A percentile compares a stretch with the other conserved stretches of the same genome.
Evolutionary conservation across 1,140 invertebrate genomes (phyloP).

Genomic region (Drosophila athabasca): DNA sequence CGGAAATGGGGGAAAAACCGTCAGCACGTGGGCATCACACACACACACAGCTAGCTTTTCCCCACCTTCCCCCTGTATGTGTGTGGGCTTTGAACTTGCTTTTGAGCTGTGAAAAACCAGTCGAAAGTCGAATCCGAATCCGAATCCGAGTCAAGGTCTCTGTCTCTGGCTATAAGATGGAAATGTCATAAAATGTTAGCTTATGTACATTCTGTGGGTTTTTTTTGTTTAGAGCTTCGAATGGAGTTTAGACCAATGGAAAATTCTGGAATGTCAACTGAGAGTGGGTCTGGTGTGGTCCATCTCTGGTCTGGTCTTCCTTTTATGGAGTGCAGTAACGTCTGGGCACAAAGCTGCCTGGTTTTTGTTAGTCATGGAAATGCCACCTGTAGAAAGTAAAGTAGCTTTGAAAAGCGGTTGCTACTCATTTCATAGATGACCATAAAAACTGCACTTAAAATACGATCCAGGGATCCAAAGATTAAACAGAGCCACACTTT

Average conservation of each 20-base stretch:
- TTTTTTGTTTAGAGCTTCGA: too few species aligned
- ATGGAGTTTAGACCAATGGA: neutral
- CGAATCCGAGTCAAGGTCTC: conserved; percentile 61
- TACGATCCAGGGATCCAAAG: too few species aligned
- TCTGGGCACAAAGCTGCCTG: too few species aligned
- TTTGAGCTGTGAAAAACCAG: conserved; percentile 30
- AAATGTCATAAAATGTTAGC: conserved; percentile 13
- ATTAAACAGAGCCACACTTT: too few species aligned
- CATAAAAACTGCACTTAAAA: too few species aligned
- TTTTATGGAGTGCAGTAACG: conserved; percentile 10
- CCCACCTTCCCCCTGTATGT: too few species aligned
- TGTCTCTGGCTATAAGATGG: conserved; percentile 8
- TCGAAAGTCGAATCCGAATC: conserved; percentile 26
- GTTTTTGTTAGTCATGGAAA: too few species aligned
- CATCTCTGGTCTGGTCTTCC: conserved; percentile 1
- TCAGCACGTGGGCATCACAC: conserved; percentile 30
- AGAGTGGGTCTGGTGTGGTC: neutral
- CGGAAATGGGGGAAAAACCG: conserved; percentile 59
- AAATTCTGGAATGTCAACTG: conserved; percentile 24
- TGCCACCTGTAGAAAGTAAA: too few species aligned
- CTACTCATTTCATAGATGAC: too few species aligned
- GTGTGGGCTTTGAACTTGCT: conserved; percentile 51
- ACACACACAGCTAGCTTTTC: neutral
- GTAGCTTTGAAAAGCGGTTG: too few species aligned
- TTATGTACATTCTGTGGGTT: conserved; percentile 15